Base-by-base conservation (phyloP, 2,113 vertebrate genomes). In the Lophochroa leadbeateri region DNA sequence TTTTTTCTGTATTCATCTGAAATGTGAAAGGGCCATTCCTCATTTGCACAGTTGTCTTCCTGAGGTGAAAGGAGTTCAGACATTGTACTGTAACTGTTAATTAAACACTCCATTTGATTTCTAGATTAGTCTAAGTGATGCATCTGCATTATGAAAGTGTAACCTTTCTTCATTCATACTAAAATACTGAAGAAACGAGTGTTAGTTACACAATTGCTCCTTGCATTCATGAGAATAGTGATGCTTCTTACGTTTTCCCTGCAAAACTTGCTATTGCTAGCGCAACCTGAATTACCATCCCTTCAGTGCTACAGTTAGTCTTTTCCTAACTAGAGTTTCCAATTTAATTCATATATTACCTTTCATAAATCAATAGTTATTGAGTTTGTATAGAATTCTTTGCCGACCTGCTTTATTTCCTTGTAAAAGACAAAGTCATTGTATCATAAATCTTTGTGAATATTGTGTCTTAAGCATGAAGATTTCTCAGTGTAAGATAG, bases 71-170 rank as follows among this genome's bases (percentile, higher is more conserved):
- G 69, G 60, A 94, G 79, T 88, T 96, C 92, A 96, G 75, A 50
- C 43, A 84, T 83, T 96, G 79, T 64, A 39, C 79, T 97, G 7
- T 88, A 90, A 67, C 96, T 96, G 83, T 95, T 98, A 96, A 97
- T 97, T 97, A 96, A 94, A 89, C 93, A 96, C 87, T 95, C 67
- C 72, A 23, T 93, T 97, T 97, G 90, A 95, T 96, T 97, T 96
- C 95, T 70, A 94, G 82, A 96, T 95, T 96, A 91, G 70, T 65
- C 35, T 81, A 68, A 80, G 52, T 86, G 88, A 95, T 43, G 50
- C 79, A 41, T 91, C 77, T 92, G 64, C 91, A 82, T 95, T 93
- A 82, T 93, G 79, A 77, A 95, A 92, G 91, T 75, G 81, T 95
- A 95, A 96, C 84, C 82, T 95, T 91, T 82, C 90, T 94, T 86